phyloP scores from a whole-genome alignment of 2,113 vertebrate species.

The Ivindomyrus marchei region DNA sequence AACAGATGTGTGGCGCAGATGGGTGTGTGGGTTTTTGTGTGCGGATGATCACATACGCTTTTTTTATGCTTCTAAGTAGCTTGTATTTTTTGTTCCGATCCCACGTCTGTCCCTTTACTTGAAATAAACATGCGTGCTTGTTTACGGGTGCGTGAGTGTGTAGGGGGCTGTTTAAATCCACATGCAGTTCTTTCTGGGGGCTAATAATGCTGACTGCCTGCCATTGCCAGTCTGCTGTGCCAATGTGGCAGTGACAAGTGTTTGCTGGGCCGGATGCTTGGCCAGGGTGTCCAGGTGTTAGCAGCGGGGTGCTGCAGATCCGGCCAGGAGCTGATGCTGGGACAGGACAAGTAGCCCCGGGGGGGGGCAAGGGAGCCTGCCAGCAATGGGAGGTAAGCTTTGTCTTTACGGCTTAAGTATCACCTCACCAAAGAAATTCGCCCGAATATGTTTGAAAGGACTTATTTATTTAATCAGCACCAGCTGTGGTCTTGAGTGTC shows the following conservation, averaged over 20 bases:
- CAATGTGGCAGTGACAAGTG: background rate
- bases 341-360: background rate
- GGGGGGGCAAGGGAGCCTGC: slow-evolving; percentile 4
- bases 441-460: background rate
- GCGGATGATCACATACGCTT: background rate
- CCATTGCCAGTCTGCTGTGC: slow-evolving; percentile 23
- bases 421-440: background rate
- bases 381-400: slow-evolving; percentile 38
- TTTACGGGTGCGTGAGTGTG: background rate
- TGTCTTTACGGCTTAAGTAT: background rate
- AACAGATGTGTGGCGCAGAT: background rate
- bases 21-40: background rate
- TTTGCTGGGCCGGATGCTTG: slow-evolving; percentile 33
- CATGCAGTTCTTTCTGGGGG: background rate
- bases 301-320: slow-evolving; percentile 35
- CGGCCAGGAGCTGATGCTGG: slow-evolving; percentile 41
- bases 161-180: background rate
- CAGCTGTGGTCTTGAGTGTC: background rate
- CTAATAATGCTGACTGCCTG: background rate
- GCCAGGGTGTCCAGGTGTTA: slow-evolving; percentile 51
- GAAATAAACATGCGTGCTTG: background rate
- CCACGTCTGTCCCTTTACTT: background rate
- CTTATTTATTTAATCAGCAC: background rate
- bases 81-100: background rate
- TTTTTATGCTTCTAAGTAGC: background rate